Percentiles rank a stretch among this genome's conserved stretches.
Evolutionary conservation across 2,797 vertebrate genomes (phyloP).

Genomic region (Micromesistius poutassou): DNA sequence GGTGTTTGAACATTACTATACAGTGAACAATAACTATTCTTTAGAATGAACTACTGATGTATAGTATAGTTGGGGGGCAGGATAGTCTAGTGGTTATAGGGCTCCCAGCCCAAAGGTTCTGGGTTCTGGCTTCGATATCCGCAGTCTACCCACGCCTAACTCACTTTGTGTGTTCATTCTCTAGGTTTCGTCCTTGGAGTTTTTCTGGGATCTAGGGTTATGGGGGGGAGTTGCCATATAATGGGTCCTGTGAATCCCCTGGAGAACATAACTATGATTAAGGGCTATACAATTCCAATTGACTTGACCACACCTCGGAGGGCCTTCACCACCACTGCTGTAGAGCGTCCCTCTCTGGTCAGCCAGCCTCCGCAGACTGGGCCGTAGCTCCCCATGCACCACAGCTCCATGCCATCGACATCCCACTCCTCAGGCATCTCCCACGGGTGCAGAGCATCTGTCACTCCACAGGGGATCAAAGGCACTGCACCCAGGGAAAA

Average conservation of each 20-base stretch:
- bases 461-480: slow-evolving; percentile 21
- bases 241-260: neutral
- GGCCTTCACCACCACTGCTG: slow-evolving; percentile 60
- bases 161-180: neutral
- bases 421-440: slow-evolving; percentile 54
- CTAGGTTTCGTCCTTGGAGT: neutral
- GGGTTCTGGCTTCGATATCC: neutral
- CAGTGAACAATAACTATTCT: neutral
- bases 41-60: neutral
- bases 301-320: slow-evolving; percentile 47
- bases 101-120: neutral
- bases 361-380: slow-evolving; percentile 62
- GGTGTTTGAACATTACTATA: neutral
- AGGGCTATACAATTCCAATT: neutral
- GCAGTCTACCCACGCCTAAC: neutral
- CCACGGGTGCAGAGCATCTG: slow-evolving; percentile 48
- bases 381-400: slow-evolving; percentile 60
- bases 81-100: neutral
- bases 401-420: slow-evolving; percentile 55
- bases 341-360: slow-evolving; percentile 38
- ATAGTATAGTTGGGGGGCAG: neutral
- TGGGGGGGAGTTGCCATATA: neutral
- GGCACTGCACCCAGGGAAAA: slow-evolving; percentile 16
- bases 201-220: neutral
- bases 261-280: neutral